These are phyloP conservation scores for Sebastes schlegelii DNA, from an alignment of 2,113 vertebrate genomes.

Conservation along the genomic window DNA sequence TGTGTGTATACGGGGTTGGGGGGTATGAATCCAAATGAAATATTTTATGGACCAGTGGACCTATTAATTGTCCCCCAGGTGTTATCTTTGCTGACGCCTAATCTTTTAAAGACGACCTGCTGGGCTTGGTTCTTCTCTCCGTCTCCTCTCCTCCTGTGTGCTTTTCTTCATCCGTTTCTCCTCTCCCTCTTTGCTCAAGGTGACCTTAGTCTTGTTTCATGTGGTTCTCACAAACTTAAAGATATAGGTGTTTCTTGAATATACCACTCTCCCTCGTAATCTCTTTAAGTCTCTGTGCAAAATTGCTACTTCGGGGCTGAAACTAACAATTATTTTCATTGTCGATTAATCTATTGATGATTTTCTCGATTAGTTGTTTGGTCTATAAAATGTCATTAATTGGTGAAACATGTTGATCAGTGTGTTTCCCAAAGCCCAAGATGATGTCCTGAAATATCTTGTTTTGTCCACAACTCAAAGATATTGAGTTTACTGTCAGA, in stretches of 20 bases:
- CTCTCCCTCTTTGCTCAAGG: slow-evolving; percentile 58
- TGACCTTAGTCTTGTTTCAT: slow-evolving; percentile 51
- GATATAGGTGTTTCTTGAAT: not conserved
- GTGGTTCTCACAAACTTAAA: slow-evolving; percentile 24
- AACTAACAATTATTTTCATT: no score
- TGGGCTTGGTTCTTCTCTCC: slow-evolving; percentile 80
- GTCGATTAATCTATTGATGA: no score
- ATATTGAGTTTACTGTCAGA: no score
- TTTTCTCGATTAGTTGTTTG: no score
- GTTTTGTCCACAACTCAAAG: no score
- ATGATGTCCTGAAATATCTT: no score
- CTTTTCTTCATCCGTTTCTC: slow-evolving; percentile 65
- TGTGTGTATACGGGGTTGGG: slow-evolving; percentile 55
- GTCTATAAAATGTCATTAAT: no score
- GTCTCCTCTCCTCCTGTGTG: slow-evolving; percentile 32
- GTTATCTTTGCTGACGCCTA: slow-evolving; percentile 88
- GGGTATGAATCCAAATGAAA: slow-evolving; percentile 88
- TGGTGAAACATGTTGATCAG: no score
- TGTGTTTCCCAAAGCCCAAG: no score
- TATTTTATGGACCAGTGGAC: slow-evolving; percentile 93
- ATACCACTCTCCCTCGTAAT: not conserved
- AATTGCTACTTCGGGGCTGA: not conserved
- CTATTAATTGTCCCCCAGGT: slow-evolving; percentile 92
- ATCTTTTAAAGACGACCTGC: slow-evolving; percentile 86
- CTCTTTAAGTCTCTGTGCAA: not conserved